Percentiles rank a stretch among this genome's conserved stretches.
These are phyloP conservation scores for Orthosia cruda DNA, from an alignment of 2,888 invertebrate species.

Conservation along the genomic window DNA sequence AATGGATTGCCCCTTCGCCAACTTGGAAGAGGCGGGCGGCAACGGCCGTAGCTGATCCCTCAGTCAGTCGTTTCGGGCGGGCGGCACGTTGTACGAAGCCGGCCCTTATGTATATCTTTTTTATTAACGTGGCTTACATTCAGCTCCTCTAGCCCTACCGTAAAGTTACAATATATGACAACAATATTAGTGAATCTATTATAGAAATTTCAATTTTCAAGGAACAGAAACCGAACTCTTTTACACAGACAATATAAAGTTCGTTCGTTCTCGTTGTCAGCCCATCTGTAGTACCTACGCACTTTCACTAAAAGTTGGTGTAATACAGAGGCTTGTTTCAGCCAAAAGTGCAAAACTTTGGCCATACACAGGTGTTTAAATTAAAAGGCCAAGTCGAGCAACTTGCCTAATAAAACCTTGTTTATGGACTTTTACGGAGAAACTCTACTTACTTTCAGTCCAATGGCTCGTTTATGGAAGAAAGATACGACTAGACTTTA, in stretches of 20 bases:
- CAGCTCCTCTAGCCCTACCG: too few relatives aligned
- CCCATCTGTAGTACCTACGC: conserved; percentile 1
- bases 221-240: background rate
- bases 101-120: too few relatives aligned
- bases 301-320: conserved; percentile 2
- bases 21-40: too few relatives aligned
- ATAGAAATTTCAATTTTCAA: background rate
- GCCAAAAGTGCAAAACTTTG: conserved; percentile 40
- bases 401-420: conserved; percentile 51
- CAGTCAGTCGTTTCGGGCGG: too few relatives aligned
- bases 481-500: background rate
- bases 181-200: background rate
- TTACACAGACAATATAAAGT: background rate
- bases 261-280: background rate
- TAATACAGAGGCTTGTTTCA: conserved; percentile 1
- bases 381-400: conserved; percentile 22
- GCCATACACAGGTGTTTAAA: conserved; percentile 47
- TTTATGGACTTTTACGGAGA: conserved; percentile 19
- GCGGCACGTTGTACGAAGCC: too few relatives aligned
- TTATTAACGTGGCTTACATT: too few relatives aligned
- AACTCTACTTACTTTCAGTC: conserved; percentile 7
- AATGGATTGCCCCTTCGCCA: too few relatives aligned
- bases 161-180: background rate
- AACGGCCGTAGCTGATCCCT: too few relatives aligned
- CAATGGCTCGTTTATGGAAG: background rate